phyloP scores from a whole-genome alignment of 2,888 invertebrate genomes.

The Helleia helle region DNA sequence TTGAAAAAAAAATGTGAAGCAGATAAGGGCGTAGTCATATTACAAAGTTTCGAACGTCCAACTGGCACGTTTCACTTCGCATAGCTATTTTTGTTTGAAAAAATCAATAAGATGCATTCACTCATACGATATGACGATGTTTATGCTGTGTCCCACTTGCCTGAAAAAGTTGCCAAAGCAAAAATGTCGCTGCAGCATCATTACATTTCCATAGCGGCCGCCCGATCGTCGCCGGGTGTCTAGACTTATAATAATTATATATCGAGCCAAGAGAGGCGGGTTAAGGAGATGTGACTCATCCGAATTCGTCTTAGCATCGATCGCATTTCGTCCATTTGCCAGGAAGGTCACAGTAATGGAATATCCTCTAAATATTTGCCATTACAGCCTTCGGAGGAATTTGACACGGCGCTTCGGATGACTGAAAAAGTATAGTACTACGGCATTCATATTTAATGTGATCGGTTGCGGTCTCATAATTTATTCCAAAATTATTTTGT shows the following conservation, averaged over 20 bases:
- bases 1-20: background rate
- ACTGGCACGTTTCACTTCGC: background rate
- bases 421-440: background rate
- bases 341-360: constrained; percentile 43
- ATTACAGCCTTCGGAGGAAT: constrained; percentile 17
- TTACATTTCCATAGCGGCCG: constrained; percentile 51
- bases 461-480: too few species aligned
- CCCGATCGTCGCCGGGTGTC: constrained; percentile 59
- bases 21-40: constrained; percentile 9
- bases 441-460: too few species aligned
- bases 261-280: constrained; percentile 57
- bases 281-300: constrained; percentile 59
- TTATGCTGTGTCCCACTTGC: constrained; percentile 15
- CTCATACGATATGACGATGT: background rate
- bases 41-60: background rate
- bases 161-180: constrained; percentile 19
- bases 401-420: constrained; percentile 13
- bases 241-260: constrained; percentile 66
- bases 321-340: constrained; percentile 47
- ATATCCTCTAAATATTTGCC: constrained; percentile 36
- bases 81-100: constrained; percentile 7
- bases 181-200: constrained; percentile 36
- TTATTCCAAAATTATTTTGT: too few species aligned
- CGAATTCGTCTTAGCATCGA: constrained; percentile 55
- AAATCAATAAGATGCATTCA: constrained; percentile 11